A percentile compares a stretch with the other conserved stretches of the same genome.
phyloP scores from a whole-genome alignment of 2,888 invertebrate species.

The Stenolophus ochropezus region DNA sequence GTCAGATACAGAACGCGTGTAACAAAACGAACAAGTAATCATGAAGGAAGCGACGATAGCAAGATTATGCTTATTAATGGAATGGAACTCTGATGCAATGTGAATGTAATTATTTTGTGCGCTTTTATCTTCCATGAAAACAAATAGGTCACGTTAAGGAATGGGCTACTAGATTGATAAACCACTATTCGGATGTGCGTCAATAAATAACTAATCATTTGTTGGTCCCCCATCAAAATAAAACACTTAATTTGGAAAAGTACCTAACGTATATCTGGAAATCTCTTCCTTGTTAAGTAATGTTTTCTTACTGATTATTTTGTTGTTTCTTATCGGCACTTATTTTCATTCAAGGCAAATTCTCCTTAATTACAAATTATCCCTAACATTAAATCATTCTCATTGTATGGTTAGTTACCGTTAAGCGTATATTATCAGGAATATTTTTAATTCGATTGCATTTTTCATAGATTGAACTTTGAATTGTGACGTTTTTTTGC shows the following conservation, averaged over 20 bases:
- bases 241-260: conserved; percentile 28
- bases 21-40: conserved; percentile 41
- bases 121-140: conserved; percentile 25
- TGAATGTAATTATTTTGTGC: conserved; percentile 18
- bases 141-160: conserved; percentile 21
- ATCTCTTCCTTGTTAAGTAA: conserved; percentile 15
- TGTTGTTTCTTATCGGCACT: neutral
- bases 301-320: conserved; percentile 9
- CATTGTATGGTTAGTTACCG: too few relatives aligned
- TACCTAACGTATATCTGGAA: neutral
- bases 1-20: conserved; percentile 40
- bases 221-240: neutral
- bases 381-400: conserved; percentile 10
- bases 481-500: too few relatives aligned
- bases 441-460: too few relatives aligned
- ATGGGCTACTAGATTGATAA: neutral
- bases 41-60: conserved; percentile 40
- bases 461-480: too few relatives aligned
- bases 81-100: conserved; percentile 39
- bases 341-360: conserved; percentile 28
- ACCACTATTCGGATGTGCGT: neutral
- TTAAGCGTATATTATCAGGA: too few relatives aligned
- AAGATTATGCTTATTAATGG: conserved; percentile 36
- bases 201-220: neutral
- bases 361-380: conserved; percentile 7